These are phyloP conservation scores for Clavelina lepadiformis DNA, from an alignment of 23 tunicate species.

Conservation along the genomic window DNA sequence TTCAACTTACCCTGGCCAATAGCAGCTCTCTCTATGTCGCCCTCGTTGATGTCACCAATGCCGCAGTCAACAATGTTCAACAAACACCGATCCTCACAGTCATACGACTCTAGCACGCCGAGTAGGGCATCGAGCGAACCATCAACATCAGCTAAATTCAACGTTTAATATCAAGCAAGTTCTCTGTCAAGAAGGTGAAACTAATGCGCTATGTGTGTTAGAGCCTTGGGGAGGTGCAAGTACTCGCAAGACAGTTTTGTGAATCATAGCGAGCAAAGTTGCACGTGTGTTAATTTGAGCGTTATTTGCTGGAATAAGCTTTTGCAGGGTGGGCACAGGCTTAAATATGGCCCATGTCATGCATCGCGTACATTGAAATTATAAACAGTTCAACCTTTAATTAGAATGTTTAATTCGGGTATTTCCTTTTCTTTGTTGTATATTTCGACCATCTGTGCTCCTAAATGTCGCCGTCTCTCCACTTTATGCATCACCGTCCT, in stretches of 20 bases:
- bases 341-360: no score
- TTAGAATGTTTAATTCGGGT: constrained; percentile 34
- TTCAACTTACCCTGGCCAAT: constrained; percentile 17
- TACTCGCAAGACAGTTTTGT: background rate
- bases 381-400: no score
- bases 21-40: constrained; percentile 43
- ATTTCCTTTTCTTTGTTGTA: constrained; percentile 7
- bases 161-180: background rate
- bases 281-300: no score
- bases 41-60: constrained; percentile 28
- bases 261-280: no score
- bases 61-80: constrained; percentile 30
- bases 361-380: no score
- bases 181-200: background rate
- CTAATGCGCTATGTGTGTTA: background rate
- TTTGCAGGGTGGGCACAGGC: no score
- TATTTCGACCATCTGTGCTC: background rate
- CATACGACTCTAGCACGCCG: constrained; percentile 42
- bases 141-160: constrained; percentile 72
- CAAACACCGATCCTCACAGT: constrained; percentile 43
- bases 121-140: constrained; percentile 73
- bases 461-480: background rate
- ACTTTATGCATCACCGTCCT: background rate
- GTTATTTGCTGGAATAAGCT: no score
- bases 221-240: background rate